Base-by-base conservation (phyloP, 2,888 invertebrate genomes). In the Rhamnusium bicolor region DNA sequence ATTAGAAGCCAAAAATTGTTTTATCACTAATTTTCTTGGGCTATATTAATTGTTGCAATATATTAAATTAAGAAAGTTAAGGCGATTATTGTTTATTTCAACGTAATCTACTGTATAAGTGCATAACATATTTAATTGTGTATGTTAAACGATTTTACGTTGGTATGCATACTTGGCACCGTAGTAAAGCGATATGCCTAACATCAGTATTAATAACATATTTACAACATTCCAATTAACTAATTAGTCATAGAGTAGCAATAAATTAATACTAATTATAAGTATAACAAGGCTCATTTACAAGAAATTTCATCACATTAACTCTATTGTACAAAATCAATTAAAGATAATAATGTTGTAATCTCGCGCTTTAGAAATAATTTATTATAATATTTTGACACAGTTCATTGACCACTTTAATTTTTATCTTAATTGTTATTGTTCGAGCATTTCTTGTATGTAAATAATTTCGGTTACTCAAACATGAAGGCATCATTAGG, bases 161-260 rank as follows among this genome's bases (percentile, higher is more conserved):
- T 8, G 29, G 29, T 8, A 6, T 6, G 29, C 29, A 6, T 29
- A 6, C 29, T n/a, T n/a, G n/a, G n/a, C n/a, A n/a, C n/a, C n/a
- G n/a, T n/a, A n/a, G n/a, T n/a, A n/a, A n/a, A n/a, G n/a, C n/a
- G n/a, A n/a, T n/a, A n/a, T n/a, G 14, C 10, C 32, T 29, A 8
- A 29, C 1, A 29, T 29, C 18, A 14, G 6, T 58, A 65, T 65
- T 53, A 65, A 65, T 53, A 51, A 18, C 29, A 65, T 24, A 49
- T 62, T 62, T 62, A 62, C 62, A 61, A 32, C 62, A 29, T 27
- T 29, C 47, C 51, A 53, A 65, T 53, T 65, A 53, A 29, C 29
- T 19, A 14, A 53, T 65, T 51, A 65, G n/a, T 65, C 65, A 32
- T 18, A 27, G 53, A 47, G 32, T 19, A 10, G 16, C 10, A 53